Conservation (phyloP, 2,797 vertebrate genomes). For the Todus mexicanus region DNA sequence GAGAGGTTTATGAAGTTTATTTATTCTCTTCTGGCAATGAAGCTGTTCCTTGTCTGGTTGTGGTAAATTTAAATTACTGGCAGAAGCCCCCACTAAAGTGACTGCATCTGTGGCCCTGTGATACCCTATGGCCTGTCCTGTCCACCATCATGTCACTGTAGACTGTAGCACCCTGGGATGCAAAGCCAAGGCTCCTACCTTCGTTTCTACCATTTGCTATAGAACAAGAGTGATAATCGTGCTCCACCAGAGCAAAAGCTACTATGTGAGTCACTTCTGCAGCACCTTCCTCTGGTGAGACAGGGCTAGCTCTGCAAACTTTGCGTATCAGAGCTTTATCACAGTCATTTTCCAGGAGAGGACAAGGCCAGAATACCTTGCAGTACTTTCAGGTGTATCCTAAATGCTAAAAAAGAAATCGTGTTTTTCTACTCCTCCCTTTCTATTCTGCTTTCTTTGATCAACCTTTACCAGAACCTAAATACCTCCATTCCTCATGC, state of each 20-base stretch:
- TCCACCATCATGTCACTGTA: background rate
- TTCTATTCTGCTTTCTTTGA: background rate
- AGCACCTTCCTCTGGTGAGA: background rate
- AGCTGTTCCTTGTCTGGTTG: background rate
- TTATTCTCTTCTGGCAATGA: background rate
- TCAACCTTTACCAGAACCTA: background rate
- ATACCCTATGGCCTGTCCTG: background rate
- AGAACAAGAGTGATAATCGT: background rate
- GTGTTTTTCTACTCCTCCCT: background rate
- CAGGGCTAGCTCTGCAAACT: background rate
- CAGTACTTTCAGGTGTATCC: background rate
- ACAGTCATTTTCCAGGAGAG: background rate
- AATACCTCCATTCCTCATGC: background rate
- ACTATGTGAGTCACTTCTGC: background rate
- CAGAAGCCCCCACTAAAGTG: conserved; percentile 6
- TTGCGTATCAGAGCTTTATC: background rate
- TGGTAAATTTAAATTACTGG: conserved; percentile 28
- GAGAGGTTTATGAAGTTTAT: conserved; percentile 16
- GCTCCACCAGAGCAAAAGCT: background rate
- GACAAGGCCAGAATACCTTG: background rate
- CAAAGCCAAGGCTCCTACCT: background rate
- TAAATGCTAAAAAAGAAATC: background rate
- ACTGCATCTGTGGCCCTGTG: conserved; percentile 10
- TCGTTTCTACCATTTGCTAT: background rate
- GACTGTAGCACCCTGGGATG: background rate